These are phyloP conservation scores for Austrolebias charrua DNA, from an alignment of 2,797 vertebrate species.

Conservation along the genomic window DNA sequence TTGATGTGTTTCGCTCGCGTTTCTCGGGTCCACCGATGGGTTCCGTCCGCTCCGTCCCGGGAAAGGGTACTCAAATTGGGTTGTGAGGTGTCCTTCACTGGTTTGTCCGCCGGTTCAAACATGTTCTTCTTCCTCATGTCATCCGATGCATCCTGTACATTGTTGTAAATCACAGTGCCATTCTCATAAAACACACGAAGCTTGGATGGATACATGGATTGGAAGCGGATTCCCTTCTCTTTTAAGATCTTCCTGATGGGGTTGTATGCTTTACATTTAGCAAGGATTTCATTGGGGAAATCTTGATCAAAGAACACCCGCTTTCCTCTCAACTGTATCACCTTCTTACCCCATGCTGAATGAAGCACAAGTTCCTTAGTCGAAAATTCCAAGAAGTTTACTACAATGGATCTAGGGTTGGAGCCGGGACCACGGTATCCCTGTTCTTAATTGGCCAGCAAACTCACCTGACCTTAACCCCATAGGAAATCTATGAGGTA, in stretches of 20 bases:
- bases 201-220: background rate
- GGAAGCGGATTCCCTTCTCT: background rate
- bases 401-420: too few relatives aligned
- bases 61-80: too few relatives aligned
- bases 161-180: background rate
- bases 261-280: background rate
- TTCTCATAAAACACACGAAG: background rate
- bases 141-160: background rate
- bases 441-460: too few relatives aligned
- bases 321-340: too few relatives aligned
- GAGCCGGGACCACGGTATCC: too few relatives aligned
- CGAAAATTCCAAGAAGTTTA: too few relatives aligned
- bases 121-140: background rate
- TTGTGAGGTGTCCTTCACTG: background rate
- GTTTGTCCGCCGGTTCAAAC: fast-evolving
- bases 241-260: background rate
- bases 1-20: background rate
- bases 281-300: too few relatives aligned
- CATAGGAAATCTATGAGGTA: too few relatives aligned
- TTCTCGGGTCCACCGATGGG: background rate
- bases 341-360: too few relatives aligned
- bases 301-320: too few relatives aligned
- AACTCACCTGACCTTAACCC: too few relatives aligned
- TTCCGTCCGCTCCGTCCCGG: background rate
- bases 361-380: too few relatives aligned